Evolutionary conservation across 2,888 invertebrate genomes (phyloP), one percentile per base, ranked within the genome.

Genomic region (Zhengitettix transpicula): DNA sequence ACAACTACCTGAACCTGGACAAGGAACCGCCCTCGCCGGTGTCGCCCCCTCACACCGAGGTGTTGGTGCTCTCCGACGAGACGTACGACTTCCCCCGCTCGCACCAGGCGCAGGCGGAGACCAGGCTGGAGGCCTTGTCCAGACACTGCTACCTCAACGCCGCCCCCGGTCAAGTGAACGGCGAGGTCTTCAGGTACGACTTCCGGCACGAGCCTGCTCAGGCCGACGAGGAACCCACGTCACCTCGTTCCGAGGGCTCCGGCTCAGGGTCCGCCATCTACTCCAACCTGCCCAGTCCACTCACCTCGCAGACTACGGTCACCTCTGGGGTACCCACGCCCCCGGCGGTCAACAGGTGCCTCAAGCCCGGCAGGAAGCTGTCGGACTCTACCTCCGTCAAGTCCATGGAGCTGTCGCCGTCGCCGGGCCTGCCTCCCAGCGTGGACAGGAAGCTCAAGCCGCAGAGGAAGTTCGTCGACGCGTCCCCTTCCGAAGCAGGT

Each of bases 301-400:
- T 16, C 1, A 55, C 58, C 44, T 61, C 57, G 40, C 40, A 40
- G 41, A 53, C 28, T 11, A 16, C 40, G 9, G 59, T 47, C 11
- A 15, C 55, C 9, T 53, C 54, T 40, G 41, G 57, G 51, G 59
- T 64, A 12, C 71, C 72, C 14, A 70, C 71, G 10, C 70, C 82
- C 61, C 90, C 91, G 14, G 82, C 81, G 44, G 89, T 93, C 40
- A 86, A 92, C 70, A 79, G 92, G 57, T 85, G 84, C 53, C 74
- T 91, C 51, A 92, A 92, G 72, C 92, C 92, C 15, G 79, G 79
- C 14, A 74, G 80, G 58, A 79, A 81, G 66, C 66, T 73, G 28
- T 76, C 76, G 1, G 77, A 77, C 68, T 72, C 76, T 1, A 67
- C 71, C 28, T 74, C 76, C 8, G 66, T 58, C 67, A 69, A 58